These are phyloP conservation scores for Tenthredo amoena DNA, from an alignment of 2,888 invertebrate genomes.

Conservation along the genomic window DNA sequence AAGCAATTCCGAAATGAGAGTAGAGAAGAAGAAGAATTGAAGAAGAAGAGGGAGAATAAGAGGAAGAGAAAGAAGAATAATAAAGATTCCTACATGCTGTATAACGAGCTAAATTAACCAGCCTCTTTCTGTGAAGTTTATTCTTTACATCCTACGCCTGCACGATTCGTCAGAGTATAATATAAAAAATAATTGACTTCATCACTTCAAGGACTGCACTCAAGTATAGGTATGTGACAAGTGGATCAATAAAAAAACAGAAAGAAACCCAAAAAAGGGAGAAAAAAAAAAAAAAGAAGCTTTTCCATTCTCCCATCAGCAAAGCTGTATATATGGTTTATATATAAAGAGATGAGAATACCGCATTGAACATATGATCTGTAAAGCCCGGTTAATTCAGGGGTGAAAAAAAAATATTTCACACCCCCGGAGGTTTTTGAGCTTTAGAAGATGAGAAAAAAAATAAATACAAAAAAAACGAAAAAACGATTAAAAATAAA, in stretches of 20 bases:
- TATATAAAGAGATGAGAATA: background rate
- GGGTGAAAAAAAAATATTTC: background rate
- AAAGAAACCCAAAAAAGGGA: background rate
- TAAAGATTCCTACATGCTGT: background rate
- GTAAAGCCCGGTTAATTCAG: background rate
- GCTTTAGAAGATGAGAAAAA: background rate
- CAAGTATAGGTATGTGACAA: background rate
- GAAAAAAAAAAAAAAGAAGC: background rate
- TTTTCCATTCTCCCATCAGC: background rate
- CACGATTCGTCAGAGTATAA: background rate
- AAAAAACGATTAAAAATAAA: no score
- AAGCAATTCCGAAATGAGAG: background rate
- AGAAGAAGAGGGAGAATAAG: background rate
- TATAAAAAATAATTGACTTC: slow-evolving; percentile 33
- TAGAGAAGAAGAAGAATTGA: no score
- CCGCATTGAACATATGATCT: background rate
- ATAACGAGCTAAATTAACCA: slow-evolving; percentile 10
- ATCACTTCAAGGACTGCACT: slow-evolving; percentile 13
- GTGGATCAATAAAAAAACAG: slow-evolving; percentile 14
- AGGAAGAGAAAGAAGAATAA: background rate
- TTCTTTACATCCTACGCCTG: background rate
- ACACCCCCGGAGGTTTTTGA: background rate
- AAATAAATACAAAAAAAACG: no score
- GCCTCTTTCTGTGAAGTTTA: background rate
- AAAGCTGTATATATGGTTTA: background rate